These are phyloP conservation scores for Eupithecia insigniata DNA, from an alignment of 2,888 invertebrate species.

Conservation along the genomic window DNA sequence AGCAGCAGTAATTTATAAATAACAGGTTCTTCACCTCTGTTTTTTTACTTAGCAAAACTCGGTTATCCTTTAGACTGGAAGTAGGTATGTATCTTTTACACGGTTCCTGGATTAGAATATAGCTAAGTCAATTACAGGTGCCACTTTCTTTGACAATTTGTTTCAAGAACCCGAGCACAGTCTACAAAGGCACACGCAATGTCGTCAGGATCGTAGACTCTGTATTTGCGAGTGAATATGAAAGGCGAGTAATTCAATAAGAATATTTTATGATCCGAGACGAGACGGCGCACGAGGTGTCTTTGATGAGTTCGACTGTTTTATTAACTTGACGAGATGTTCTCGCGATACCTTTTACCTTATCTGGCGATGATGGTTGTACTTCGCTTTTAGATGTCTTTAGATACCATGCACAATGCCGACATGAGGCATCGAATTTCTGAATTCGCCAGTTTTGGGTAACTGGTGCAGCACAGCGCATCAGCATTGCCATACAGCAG, in stretches of 20 bases:
- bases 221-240: slow-evolving; percentile 40
- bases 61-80: not conserved
- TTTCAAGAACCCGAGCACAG: not conserved
- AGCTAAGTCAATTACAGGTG: not conserved
- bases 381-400: slow-evolving; percentile 4
- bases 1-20: not conserved
- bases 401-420: not conserved
- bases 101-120: not conserved
- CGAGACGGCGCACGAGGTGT: slow-evolving; percentile 22
- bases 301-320: slow-evolving; percentile 29
- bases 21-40: not conserved
- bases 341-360: slow-evolving; percentile 15
- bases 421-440: not conserved
- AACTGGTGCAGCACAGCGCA: not conserved
- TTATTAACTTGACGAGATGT: slow-evolving; percentile 25
- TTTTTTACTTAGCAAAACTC: not conserved
- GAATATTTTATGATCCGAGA: slow-evolving; percentile 44
- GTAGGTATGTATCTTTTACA: not conserved
- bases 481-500: not conserved
- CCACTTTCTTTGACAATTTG: not conserved
- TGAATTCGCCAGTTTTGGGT: not conserved
- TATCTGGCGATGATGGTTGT: slow-evolving; percentile 2
- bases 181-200: slow-evolving; percentile 6
- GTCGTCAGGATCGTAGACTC: slow-evolving; percentile 4
- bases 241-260: slow-evolving; percentile 45